Percentiles rank a stretch among this genome's conserved stretches.
Conservation (phyloP, 1,140 invertebrate species). For the Pteromalus puparum region DNA sequence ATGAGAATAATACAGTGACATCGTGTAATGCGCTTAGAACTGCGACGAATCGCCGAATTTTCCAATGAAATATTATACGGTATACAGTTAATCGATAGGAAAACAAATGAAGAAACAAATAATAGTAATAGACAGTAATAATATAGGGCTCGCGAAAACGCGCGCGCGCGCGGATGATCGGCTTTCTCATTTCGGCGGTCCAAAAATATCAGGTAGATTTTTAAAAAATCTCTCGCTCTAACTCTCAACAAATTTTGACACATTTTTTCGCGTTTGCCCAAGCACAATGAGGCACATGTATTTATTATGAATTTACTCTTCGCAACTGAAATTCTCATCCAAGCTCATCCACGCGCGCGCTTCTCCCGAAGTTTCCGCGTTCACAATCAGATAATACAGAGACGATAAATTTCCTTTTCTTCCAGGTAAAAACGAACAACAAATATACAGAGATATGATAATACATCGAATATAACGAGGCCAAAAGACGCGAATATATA, state of each 20-base stretch:
- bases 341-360: neutral
- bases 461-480: neutral
- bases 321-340: no score
- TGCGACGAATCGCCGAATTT: constrained; percentile 5
- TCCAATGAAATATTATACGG: neutral
- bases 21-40: constrained; percentile 29
- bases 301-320: neutral
- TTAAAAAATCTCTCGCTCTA: neutral
- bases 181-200: neutral
- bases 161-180: neutral
- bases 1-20: constrained; percentile 37
- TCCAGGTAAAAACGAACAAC: constrained; percentile 5
- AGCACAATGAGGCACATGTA: neutral
- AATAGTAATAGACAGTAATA: constrained; percentile 1
- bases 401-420: constrained; percentile 5
- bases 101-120: neutral
- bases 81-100: constrained; percentile 18
- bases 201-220: neutral
- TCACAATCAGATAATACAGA: neutral
- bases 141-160: neutral
- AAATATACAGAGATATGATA: constrained; percentile 10
- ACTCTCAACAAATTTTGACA: neutral
- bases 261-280: neutral
- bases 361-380: neutral
- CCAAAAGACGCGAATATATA: neutral